Percentiles rank a stretch among this genome's conserved stretches.
These are phyloP conservation scores for Lysiphlebus fabarum DNA, from an alignment of 1,140 invertebrate genomes.

Conservation along the genomic window DNA sequence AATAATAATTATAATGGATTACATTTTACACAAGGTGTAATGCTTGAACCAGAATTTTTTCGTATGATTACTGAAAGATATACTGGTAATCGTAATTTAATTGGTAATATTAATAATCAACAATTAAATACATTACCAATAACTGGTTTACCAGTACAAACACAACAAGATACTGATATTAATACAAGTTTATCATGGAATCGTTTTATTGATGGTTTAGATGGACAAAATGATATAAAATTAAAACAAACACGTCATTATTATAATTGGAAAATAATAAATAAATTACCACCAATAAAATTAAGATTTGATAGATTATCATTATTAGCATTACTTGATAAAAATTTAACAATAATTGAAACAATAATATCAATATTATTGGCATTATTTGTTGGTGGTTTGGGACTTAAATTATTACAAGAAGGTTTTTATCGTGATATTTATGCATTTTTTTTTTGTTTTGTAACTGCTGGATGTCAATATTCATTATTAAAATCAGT, in stretches of 20 bases:
- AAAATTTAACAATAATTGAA: constrained; percentile 83
- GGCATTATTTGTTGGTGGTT: constrained; percentile 78
- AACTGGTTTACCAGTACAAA: constrained; percentile 36
- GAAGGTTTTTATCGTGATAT: constrained; percentile 88
- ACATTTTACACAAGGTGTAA: constrained; percentile 31
- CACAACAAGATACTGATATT: constrained; percentile 36
- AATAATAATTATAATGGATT: constrained; percentile 30
- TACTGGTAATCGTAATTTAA: constrained; percentile 1
- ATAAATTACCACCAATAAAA: constrained; percentile 69
- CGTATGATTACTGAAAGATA: constrained; percentile 31
- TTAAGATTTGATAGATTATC: constrained; percentile 89
- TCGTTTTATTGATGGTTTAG: constrained; percentile 43
- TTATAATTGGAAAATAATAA: constrained; percentile 76
- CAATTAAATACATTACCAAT: constrained; percentile 34
- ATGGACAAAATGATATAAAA: constrained; percentile 38
- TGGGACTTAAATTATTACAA: constrained; percentile 82
- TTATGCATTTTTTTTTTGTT: constrained; percentile 91
- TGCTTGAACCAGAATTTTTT: constrained; percentile 32
- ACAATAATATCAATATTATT: constrained; percentile 81
- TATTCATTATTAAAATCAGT: constrained; percentile 98
- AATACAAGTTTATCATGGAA: constrained; percentile 47
- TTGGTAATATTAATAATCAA: constrained; percentile 37
- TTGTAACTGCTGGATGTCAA: constrained; percentile 94
- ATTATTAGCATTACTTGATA: constrained; percentile 87
- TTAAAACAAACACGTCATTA: constrained; percentile 69